Evolutionary conservation across 2,797 vertebrate genomes (phyloP).

Genomic region (Melanotaenia pygmaea): DNA sequence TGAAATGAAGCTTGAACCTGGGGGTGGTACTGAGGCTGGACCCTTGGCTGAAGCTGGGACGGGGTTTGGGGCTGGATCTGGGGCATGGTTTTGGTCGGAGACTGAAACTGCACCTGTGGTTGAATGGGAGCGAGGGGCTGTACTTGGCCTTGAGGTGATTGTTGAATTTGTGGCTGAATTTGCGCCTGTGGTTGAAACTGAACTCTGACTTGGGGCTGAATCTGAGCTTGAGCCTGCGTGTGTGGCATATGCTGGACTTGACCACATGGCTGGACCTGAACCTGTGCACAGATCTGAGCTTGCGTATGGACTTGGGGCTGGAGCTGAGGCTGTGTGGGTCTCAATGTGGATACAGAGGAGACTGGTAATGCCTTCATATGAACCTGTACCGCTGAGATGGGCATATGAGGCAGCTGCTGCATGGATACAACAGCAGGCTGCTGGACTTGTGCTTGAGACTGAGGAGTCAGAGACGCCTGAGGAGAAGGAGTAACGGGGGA

Average conservation of each 20-base stretch:
- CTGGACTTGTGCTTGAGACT: conserved; percentile 79
- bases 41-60: conserved; percentile 48
- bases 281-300: conserved; percentile 23
- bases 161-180: conserved; percentile 49
- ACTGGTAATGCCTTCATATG: conserved; percentile 65
- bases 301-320: conserved; percentile 42
- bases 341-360: conserved; percentile 61
- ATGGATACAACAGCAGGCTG: conserved; percentile 75
- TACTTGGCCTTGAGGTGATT: conserved; percentile 40
- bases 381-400: conserved; percentile 70
- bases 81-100: conserved; percentile 41
- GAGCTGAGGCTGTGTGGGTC: conserved; percentile 61
- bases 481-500: conserved; percentile 76
- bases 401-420: conserved; percentile 69
- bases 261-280: conserved; percentile 65
- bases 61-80: conserved; percentile 55
- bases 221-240: conserved; percentile 62
- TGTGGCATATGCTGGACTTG: conserved; percentile 74
- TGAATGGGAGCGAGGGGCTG: conserved; percentile 62
- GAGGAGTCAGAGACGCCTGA: conserved; percentile 78
- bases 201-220: conserved; percentile 65
- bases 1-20: conserved; percentile 63
- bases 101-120: conserved; percentile 68
- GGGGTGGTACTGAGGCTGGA: conserved; percentile 63
- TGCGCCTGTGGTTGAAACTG: conserved; percentile 63